Conservation (phyloP, 2,113 vertebrate genomes). For the Zosterops japonicus region DNA sequence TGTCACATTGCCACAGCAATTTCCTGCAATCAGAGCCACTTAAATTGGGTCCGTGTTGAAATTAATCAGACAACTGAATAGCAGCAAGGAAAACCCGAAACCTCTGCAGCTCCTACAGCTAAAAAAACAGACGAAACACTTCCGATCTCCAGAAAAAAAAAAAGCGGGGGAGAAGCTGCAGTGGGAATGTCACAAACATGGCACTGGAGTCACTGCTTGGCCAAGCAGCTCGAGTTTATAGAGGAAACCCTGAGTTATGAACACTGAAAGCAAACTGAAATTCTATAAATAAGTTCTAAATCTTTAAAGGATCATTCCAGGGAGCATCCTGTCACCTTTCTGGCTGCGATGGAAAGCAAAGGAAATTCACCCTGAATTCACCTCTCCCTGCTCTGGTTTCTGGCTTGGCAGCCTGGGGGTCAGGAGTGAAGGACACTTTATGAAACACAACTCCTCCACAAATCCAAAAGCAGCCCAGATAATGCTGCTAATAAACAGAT, state of each 20-base stretch:
- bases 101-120: conserved; percentile 55
- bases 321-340: neutral
- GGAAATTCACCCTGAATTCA: neutral
- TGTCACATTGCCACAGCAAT: conserved; percentile 72
- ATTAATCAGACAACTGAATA: conserved; percentile 70
- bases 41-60: conserved; percentile 63
- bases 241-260: neutral
- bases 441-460: neutral
- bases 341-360: neutral
- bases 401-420: neutral
- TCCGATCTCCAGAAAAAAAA: too few species aligned
- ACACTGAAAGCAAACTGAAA: neutral
- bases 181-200: too few species aligned
- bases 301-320: neutral
- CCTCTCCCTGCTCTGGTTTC: neutral
- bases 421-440: neutral
- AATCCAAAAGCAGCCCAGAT: neutral
- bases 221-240: neutral
- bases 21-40: conserved; percentile 80
- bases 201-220: neutral
- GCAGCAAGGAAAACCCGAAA: conserved; percentile 55
- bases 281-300: too few species aligned
- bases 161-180: conserved; percentile 37
- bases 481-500: neutral
- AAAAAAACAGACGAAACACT: neutral